Conservation (phyloP, 1,140 invertebrate species). For the Scaptomyza montana region DNA sequence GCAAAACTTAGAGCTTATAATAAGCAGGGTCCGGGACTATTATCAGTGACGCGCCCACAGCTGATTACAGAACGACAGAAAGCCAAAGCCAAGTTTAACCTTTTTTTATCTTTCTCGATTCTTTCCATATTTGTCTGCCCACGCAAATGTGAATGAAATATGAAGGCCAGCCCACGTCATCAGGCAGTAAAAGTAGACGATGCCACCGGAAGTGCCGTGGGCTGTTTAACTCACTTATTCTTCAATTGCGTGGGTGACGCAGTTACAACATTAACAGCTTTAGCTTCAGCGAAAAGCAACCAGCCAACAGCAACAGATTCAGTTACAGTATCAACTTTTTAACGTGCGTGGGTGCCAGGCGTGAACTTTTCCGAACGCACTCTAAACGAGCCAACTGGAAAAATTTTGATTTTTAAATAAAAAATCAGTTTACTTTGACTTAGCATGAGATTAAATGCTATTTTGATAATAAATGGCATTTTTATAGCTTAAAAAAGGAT, state of each 20-base stretch:
- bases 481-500: too few species aligned
- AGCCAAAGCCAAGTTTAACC: too few species aligned
- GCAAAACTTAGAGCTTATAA: constrained; percentile 44
- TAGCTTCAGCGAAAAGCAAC: too few species aligned
- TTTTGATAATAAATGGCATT: too few species aligned
- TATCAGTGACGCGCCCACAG: constrained; percentile 46
- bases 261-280: background rate
- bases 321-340: background rate
- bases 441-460: too few species aligned
- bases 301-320: too few species aligned
- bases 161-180: constrained; percentile 14
- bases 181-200: too few species aligned
- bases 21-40: constrained; percentile 15
- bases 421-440: background rate
- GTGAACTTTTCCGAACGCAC: constrained; percentile 28
- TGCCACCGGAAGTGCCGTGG: constrained; percentile 31
- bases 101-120: background rate
- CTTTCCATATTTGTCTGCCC: constrained; percentile 11
- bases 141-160: constrained; percentile 7
- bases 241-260: constrained; percentile 23
- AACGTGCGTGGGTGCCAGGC: constrained; percentile 22
- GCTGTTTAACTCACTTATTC: constrained; percentile 10
- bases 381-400: constrained; percentile 10
- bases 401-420: constrained; percentile 11
- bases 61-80: too few species aligned